A percentile compares a stretch with the other conserved stretches of the same genome.
phyloP scores from a whole-genome alignment of 2,113 vertebrate genomes.

The Origma solitaria region DNA sequence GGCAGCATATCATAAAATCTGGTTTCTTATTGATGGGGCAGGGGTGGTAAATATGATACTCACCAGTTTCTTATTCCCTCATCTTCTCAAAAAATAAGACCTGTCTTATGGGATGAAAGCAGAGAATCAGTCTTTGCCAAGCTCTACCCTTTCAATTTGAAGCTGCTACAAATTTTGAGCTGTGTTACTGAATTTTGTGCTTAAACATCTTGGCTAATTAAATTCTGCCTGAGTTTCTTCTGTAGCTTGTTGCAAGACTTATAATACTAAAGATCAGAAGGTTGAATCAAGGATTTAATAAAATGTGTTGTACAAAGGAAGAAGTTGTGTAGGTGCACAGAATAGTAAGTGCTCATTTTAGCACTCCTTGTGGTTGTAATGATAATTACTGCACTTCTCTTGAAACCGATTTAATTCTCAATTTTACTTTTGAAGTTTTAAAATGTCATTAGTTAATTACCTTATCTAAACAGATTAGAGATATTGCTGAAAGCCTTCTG shows the following conservation, averaged over 20 bases:
- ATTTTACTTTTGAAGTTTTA: slow-evolving; percentile 27
- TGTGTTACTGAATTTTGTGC: neutral
- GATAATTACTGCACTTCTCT: slow-evolving; percentile 18
- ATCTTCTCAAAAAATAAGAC: neutral
- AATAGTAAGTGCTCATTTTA: slow-evolving; percentile 43
- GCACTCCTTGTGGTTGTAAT: neutral
- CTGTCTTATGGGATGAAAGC: fast-evolving
- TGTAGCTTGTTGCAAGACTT: slow-evolving; percentile 38
- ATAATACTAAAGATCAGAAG: slow-evolving; percentile 60
- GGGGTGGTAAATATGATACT: neutral
- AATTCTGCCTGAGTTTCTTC: slow-evolving; percentile 16
- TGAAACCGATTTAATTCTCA: slow-evolving; percentile 40
- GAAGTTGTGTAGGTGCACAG: slow-evolving; percentile 37
- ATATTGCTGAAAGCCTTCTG: neutral
- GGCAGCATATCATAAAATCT: neutral
- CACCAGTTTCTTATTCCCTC: neutral
- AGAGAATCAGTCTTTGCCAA: neutral
- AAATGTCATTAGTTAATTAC: slow-evolving; percentile 32
- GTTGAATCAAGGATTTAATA: slow-evolving; percentile 64
- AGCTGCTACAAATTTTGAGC: neutral
- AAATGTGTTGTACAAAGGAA: slow-evolving; percentile 53
- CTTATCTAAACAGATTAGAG: slow-evolving; percentile 19
- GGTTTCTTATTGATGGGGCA: neutral
- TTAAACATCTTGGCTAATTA: slow-evolving; percentile 41
- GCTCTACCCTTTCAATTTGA: neutral